Conservation (phyloP, 2,113 vertebrate genomes). For the Boulengeromyrus knoepffleri region DNA sequence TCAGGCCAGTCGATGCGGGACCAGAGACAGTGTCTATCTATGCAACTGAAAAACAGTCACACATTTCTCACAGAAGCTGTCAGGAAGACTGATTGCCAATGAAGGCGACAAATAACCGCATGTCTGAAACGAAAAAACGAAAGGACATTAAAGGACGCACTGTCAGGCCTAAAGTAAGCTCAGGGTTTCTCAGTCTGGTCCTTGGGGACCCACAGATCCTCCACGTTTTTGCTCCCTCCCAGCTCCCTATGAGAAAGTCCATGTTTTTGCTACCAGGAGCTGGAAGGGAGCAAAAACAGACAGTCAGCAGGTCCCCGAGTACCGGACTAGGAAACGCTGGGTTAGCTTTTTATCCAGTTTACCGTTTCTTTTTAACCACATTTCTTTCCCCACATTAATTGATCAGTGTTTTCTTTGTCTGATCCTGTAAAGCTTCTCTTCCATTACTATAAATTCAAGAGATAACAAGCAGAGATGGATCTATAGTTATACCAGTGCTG, state of each 20-base stretch:
- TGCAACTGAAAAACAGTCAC: background rate
- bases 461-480: background rate
- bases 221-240: background rate
- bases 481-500: background rate
- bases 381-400: background rate
- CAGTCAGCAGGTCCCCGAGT: background rate
- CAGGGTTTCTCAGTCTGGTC: background rate
- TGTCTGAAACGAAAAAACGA: background rate
- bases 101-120: background rate
- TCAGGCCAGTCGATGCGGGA: background rate
- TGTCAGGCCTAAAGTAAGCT: background rate
- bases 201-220: background rate
- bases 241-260: background rate
- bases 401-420: background rate
- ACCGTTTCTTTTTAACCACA: background rate
- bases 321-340: background rate
- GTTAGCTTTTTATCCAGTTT: background rate
- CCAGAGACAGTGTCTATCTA: background rate
- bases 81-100: background rate
- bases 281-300: background rate
- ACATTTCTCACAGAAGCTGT: background rate
- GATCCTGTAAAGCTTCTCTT: background rate
- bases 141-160: background rate
- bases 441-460: constrained; percentile 9
- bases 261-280: background rate